These are phyloP conservation scores for Amiota mariae DNA, from an alignment of 2,888 invertebrate genomes.

Conservation along the genomic window DNA sequence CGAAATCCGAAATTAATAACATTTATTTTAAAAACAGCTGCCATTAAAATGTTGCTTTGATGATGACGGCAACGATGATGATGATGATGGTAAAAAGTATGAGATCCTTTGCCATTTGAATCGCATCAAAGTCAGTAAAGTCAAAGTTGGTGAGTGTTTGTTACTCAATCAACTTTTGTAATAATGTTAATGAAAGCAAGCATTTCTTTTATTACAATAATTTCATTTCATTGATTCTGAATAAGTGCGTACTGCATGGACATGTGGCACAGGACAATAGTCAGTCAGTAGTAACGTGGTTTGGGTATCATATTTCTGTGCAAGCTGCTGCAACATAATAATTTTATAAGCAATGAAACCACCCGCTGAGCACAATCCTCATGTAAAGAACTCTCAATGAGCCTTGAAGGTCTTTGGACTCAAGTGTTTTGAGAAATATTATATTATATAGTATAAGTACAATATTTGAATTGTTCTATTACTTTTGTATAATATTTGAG, in stretches of 20 bases:
- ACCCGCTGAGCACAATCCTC: no score
- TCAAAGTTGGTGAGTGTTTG: no score
- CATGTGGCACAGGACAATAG: background rate
- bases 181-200: background rate
- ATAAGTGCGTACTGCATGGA: background rate
- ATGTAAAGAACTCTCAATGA: no score
- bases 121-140: background rate
- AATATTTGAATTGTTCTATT: no score
- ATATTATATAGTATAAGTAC: no score
- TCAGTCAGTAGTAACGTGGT: background rate
- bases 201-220: background rate
- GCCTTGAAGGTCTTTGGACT: no score
- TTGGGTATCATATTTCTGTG: background rate
- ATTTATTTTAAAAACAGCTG: slow-evolving; percentile 43
- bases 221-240: background rate
- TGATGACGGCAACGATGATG: no score
- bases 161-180: background rate
- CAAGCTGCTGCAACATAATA: background rate
- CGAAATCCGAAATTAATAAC: slow-evolving; percentile 42
- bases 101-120: background rate
- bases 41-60: slow-evolving; percentile 32
- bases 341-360: no score
- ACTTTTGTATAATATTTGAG: background rate
- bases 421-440: no score
- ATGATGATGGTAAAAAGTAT: background rate